Percentiles rank a stretch among this genome's conserved stretches.
Evolutionary conservation across 2,888 invertebrate species (phyloP).

Genomic region (Allacma fusca): DNA sequence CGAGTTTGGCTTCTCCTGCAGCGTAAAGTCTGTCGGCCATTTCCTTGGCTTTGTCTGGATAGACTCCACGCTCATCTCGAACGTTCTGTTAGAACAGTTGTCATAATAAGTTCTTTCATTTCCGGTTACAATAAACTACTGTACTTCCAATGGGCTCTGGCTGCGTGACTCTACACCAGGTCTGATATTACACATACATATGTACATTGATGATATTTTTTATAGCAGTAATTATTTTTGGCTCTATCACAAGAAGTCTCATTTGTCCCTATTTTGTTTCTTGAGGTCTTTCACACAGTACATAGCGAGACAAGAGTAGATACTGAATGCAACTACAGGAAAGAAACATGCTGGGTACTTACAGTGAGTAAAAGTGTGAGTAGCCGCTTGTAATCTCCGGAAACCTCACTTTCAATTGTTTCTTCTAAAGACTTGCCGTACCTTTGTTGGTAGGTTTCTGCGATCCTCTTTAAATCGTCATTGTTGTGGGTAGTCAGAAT

Average conservation of each 20-base stretch:
- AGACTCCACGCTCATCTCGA: slow-evolving; percentile 72
- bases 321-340: neutral
- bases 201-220: too few relatives aligned
- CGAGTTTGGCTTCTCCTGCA: slow-evolving; percentile 72
- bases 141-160: too few relatives aligned
- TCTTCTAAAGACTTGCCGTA: slow-evolving; percentile 69
- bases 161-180: too few relatives aligned
- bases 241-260: too few relatives aligned
- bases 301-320: neutral
- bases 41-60: slow-evolving; percentile 74
- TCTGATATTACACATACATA: too few relatives aligned
- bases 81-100: slow-evolving; percentile 64
- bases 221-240: too few relatives aligned
- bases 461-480: slow-evolving; percentile 72
- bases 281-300: neutral
- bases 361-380: slow-evolving; percentile 76
- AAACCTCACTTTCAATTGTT: slow-evolving; percentile 79
- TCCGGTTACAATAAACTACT: too few relatives aligned
- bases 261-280: too few relatives aligned
- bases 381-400: slow-evolving; percentile 79
- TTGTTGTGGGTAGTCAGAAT: slow-evolving; percentile 73
- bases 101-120: too few relatives aligned
- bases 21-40: slow-evolving; percentile 74
- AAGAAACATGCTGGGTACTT: slow-evolving; percentile 14
- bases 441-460: slow-evolving; percentile 70